Base-by-base conservation (phyloP, 2,113 vertebrate genomes). In the Hippoglossus stenolepis region DNA sequence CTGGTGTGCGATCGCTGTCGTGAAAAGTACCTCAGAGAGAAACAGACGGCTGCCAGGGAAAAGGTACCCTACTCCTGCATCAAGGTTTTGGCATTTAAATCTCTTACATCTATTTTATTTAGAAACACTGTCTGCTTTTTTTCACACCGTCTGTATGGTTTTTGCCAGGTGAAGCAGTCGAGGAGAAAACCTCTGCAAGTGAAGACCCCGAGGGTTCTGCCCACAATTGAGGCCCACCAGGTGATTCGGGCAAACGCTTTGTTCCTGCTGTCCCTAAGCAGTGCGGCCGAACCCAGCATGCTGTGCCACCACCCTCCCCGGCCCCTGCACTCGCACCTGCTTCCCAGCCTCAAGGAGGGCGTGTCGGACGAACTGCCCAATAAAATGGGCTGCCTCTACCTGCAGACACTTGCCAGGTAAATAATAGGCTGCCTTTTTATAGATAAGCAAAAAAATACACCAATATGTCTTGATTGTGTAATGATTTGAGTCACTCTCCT, bases 221-320 rank as follows among this genome's bases (percentile, higher is more conserved):
- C 98, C 49, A 99, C 97, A 8, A 97, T 99, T 97, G 98, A 99
- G 93, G 97, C 98, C 67, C 98, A 99, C 89, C 98, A 99, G 93
- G 98, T 99, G 88, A 99, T 99, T 71, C 97, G 97, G 87, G 97
- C 98, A 17, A 99, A 99, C 2, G 97, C 98, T 4, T 89, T 99
- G 66, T 99, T 98, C 92, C 95, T 99, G 69, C 94, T 99, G 67
- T 99, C 98, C 0, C 93, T 99, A 85, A 99, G 97, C 91, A 99
- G 98, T 26, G 97, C 98, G 0, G 98, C 98, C 0, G 97, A 99
- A 62, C 97, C 97, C 40, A 99, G 94, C 85, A 94, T 99, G 85
- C 91, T 99, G 26, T 99, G 97, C 86, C 97, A 99, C 88, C 96
- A 99, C 68, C 97, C 97, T 59, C 88, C 96, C 65, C 96, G 97